Evolutionary conservation across 2,888 invertebrate genomes (phyloP).

Genomic region (Scelioninae gen. 2): DNA sequence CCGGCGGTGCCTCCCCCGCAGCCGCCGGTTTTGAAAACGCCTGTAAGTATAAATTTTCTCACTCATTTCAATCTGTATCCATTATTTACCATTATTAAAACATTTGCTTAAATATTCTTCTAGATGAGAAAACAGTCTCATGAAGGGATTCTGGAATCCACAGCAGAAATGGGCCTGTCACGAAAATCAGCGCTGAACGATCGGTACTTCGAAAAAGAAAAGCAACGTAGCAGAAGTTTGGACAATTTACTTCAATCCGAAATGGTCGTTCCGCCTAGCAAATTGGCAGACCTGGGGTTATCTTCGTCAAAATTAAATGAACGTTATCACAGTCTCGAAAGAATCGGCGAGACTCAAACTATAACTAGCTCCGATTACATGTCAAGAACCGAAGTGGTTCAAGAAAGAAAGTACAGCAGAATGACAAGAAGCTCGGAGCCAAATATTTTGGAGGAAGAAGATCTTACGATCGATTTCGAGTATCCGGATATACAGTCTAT

Average conservation of each 20-base stretch:
- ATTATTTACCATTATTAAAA: no score
- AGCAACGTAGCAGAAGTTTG: slow-evolving; percentile 87
- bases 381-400: slow-evolving; percentile 72
- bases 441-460: slow-evolving; percentile 73
- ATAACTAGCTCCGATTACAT: slow-evolving; percentile 74
- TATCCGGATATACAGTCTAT: slow-evolving; percentile 79
- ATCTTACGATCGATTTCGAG: slow-evolving; percentile 79
- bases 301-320: slow-evolving; percentile 92
- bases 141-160: slow-evolving; percentile 77
- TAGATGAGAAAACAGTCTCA: slow-evolving; percentile 83
- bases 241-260: slow-evolving; percentile 85
- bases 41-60: slow-evolving; percentile 66
- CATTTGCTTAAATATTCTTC: no score
- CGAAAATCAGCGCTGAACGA: slow-evolving; percentile 91
- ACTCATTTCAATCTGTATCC: no score
- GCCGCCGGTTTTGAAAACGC: slow-evolving; percentile 73
- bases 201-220: slow-evolving; percentile 89
- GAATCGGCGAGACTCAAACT: slow-evolving; percentile 70
- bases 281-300: slow-evolving; percentile 84
- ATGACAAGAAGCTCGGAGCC: slow-evolving; percentile 74
- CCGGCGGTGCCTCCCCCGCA: slow-evolving; percentile 75
- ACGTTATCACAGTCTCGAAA: slow-evolving; percentile 90
- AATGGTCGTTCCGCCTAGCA: slow-evolving; percentile 77
- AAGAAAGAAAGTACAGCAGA: slow-evolving; percentile 76
- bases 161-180: slow-evolving; percentile 78